Percentiles rank a stretch among this genome's conserved stretches.
phyloP scores from a whole-genome alignment of 2,797 vertebrate genomes.

The Xenentodon cancila region DNA sequence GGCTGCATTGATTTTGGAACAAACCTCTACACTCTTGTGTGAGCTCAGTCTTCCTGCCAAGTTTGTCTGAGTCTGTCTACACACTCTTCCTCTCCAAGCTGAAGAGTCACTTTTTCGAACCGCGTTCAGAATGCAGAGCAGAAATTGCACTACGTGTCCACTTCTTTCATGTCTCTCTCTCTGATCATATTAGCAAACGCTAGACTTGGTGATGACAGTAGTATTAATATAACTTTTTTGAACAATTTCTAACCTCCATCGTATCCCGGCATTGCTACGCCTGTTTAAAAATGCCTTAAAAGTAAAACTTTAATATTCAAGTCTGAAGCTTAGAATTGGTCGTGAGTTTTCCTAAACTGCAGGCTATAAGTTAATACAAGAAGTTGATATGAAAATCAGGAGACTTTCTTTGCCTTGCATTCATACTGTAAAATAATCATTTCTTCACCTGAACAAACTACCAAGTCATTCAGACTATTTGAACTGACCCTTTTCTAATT shows the following conservation, averaged over 20 bases:
- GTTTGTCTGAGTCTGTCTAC: slow-evolving; percentile 71
- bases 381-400: slow-evolving; percentile 60
- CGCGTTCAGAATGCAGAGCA: slow-evolving; percentile 29
- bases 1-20: slow-evolving; percentile 75
- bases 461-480: slow-evolving; percentile 35
- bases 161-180: slow-evolving; percentile 23
- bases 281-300: slow-evolving; percentile 25
- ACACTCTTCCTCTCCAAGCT: slow-evolving; percentile 63
- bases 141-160: slow-evolving; percentile 14
- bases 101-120: slow-evolving; percentile 44
- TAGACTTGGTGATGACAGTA: slow-evolving; percentile 18
- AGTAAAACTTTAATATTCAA: slow-evolving; percentile 18
- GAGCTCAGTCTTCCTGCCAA: slow-evolving; percentile 65
- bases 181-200: slow-evolving; percentile 24
- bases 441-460: slow-evolving; percentile 25
- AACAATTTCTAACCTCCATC: not conserved
- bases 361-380: slow-evolving; percentile 48
- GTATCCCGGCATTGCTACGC: not conserved
- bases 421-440: slow-evolving; percentile 15
- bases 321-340: slow-evolving; percentile 20
- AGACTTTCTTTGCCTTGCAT: slow-evolving; percentile 49
- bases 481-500: slow-evolving; percentile 49
- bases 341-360: slow-evolving; percentile 38
- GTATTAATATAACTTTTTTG: slow-evolving; percentile 12
- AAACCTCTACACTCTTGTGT: slow-evolving; percentile 62